Base-by-base conservation (phyloP, 1,140 invertebrate species). In the Drosophila bipectinata region DNA sequence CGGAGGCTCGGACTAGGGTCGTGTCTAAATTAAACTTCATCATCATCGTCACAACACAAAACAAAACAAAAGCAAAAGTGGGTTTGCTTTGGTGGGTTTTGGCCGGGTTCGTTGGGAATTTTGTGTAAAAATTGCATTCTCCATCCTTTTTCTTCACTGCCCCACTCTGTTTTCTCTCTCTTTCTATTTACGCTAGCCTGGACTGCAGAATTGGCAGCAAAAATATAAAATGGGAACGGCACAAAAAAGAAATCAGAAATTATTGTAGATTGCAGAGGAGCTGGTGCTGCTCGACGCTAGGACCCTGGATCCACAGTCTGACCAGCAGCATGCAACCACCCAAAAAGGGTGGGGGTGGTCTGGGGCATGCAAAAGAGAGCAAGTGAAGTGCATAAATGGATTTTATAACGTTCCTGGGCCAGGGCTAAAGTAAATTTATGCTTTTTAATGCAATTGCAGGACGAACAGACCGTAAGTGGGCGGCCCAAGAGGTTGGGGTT, bases 311-410 rank as follows among this genome's bases (percentile, higher is more conserved):
- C 57, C 32, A 47, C 67, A 71, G 58, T 68, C 83, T 72, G 75
- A 79, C 80, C 52, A 48, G 39, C 37, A 85, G 82, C 83, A 88
- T 87, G 83, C 83, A 88, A 87, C 69, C 77, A 79, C 52, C 18
- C 49, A 26, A 62, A 57, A 56, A 57, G 8, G 1, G 39, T 1
- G 18, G 14, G 2, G 9, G 12, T 1, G 10, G 18, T 10, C n/a
- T 37, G 10, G 32, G 21, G 32, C 59, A 62, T 62, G 59, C 61
- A 80, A 77, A 72, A 63, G 67, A 72, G 41, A 78, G 82, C 79
- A 89, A 88, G 83, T 88, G 83, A 88, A 88, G 83, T 88, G 83
- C 83, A 88, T 89, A 88, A 88, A 88, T 88, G 84, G 83, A 88
- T 88, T 88, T 88, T 88, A 88, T 88, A 88, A 87, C 83, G 83